These are phyloP conservation scores for Syngnathus rostellatus DNA, from an alignment of 2,797 vertebrate species.

Conservation along the genomic window DNA sequence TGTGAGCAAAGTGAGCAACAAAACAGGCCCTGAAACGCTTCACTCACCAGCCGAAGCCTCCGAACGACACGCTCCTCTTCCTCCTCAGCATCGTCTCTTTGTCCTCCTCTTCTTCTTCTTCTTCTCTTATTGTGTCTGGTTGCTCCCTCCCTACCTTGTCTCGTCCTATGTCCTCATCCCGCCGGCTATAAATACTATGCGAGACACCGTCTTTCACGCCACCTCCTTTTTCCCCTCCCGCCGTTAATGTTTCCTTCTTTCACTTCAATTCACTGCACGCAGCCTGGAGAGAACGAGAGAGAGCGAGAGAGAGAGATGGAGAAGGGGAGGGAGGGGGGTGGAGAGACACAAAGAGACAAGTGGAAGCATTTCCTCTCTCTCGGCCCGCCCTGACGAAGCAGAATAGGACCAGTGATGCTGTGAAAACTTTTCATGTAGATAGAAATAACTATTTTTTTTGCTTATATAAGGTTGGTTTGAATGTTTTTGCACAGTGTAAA, in stretches of 20 bases:
- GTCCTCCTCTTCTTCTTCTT: conserved; percentile 41
- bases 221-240: conserved; percentile 33
- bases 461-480: neutral
- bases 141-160: conserved; percentile 18
- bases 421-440: conserved; percentile 32
- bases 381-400: conserved; percentile 26
- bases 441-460: neutral
- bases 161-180: conserved; percentile 42
- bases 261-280: conserved; percentile 33
- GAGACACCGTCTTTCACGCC: conserved; percentile 26
- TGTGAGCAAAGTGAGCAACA: conserved; percentile 9
- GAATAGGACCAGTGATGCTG: conserved; percentile 12
- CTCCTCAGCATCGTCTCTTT: conserved; percentile 68
- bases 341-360: conserved; percentile 10
- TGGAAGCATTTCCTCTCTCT: conserved; percentile 5
- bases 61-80: conserved; percentile 73
- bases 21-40: conserved; percentile 12
- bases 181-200: conserved; percentile 54
- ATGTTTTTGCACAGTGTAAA: no score
- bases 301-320: neutral
- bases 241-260: conserved; percentile 46
- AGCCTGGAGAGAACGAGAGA: conserved; percentile 5
- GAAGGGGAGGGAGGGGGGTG: neutral
- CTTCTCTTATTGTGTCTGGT: conserved; percentile 45
- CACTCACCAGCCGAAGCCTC: conserved; percentile 70